These are phyloP conservation scores for Atherix ibis DNA, from an alignment of 2,888 invertebrate genomes.

Conservation along the genomic window DNA sequence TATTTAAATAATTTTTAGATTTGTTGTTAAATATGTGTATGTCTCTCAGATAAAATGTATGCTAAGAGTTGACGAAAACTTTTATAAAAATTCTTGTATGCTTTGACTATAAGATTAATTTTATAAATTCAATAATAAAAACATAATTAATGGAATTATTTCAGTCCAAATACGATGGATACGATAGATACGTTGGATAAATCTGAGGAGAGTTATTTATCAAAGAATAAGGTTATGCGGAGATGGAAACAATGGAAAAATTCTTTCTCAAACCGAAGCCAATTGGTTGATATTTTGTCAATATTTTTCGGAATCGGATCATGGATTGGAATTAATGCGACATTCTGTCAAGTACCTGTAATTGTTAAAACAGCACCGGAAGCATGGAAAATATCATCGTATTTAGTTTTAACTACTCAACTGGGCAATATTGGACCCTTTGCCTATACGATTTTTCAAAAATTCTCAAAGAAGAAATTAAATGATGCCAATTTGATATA, in stretches of 20 bases:
- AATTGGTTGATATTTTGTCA: slow-evolving; percentile 46
- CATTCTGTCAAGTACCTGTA: slow-evolving; percentile 67
- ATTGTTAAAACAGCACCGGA: slow-evolving; percentile 60
- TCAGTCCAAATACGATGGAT: no score
- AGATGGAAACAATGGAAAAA: slow-evolving; percentile 6
- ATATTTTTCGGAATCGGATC: slow-evolving; percentile 55
- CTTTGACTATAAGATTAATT: no score
- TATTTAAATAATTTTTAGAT: no score
- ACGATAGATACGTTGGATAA: no score
- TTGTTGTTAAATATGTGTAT: no score
- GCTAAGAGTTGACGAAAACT: no score
- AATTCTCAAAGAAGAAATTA: slow-evolving; percentile 22
- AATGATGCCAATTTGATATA: slow-evolving; percentile 35
- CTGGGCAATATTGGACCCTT: slow-evolving; percentile 60
- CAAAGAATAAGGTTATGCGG: no score
- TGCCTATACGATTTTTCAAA: slow-evolving; percentile 37
- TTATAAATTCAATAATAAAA: no score
- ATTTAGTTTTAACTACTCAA: slow-evolving; percentile 58
- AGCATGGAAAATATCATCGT: slow-evolving; percentile 62
- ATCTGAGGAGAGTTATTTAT: no score
- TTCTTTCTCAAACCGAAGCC: slow-evolving; percentile 6
- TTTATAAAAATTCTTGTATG: no score
- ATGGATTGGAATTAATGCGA: slow-evolving; percentile 70
- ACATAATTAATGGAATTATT: no score
- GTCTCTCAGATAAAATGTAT: no score